Conservation (phyloP, 1,140 invertebrate genomes). For the Drosophila virilis region DNA sequence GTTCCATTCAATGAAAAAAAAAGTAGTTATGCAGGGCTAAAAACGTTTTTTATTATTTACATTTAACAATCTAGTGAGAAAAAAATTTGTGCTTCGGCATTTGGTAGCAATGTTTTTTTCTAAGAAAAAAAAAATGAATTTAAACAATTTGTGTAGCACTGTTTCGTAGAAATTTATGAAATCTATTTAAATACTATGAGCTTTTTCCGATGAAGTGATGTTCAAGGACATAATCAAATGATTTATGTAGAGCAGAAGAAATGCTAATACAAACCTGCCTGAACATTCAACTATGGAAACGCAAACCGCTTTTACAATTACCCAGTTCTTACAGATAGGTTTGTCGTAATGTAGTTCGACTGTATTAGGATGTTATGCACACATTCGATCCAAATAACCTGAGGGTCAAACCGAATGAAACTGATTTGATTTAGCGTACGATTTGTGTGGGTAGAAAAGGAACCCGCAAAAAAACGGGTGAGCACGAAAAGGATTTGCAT, state of each 20-base stretch:
- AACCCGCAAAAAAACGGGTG: not conserved
- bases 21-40: too few species aligned
- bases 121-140: too few species aligned
- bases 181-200: not conserved
- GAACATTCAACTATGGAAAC: too few species aligned
- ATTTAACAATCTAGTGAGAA: too few species aligned
- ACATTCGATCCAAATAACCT: slow-evolving; percentile 12
- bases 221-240: too few species aligned
- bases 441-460: slow-evolving; percentile 2
- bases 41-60: too few species aligned
- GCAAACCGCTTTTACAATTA: not conserved
- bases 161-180: not conserved
- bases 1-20: too few species aligned
- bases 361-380: slow-evolving; percentile 26
- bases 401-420: slow-evolving; percentile 22
- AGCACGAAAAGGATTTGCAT: slow-evolving; percentile 32
- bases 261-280: not conserved
- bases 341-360: not conserved
- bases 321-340: not conserved
- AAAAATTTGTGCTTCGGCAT: too few species aligned
- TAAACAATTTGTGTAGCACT: too few species aligned
- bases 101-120: too few species aligned
- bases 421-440: slow-evolving; percentile 35
- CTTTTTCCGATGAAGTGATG: too few species aligned
- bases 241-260: too few species aligned